Evolutionary conservation across 2,888 invertebrate genomes (phyloP).

Genomic region (Sussaba pulchella): DNA sequence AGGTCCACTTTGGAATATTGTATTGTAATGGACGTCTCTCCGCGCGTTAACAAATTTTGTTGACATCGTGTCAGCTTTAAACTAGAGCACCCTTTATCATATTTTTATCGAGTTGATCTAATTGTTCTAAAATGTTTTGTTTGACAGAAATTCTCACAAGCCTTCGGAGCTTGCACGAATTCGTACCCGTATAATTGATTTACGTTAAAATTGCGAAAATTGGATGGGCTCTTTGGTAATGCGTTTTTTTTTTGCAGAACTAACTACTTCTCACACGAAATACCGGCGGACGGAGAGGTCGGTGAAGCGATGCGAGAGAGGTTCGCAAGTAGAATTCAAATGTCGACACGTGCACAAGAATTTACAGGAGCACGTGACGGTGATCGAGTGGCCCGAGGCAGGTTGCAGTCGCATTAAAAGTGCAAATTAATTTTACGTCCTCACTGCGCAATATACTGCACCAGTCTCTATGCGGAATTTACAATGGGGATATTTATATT

Average conservation of each 20-base stretch:
- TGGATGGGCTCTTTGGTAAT: not conserved
- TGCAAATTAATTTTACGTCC: conserved; percentile 46
- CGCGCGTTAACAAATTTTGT: not conserved
- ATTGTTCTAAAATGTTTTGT: not conserved
- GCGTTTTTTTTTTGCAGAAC: conserved; percentile 29
- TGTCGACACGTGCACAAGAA: conserved; percentile 61
- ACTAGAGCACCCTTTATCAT: not conserved
- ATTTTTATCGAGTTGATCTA: not conserved
- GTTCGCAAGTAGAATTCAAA: conserved; percentile 53
- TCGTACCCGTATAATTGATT: conserved; percentile 38
- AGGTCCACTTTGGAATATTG: not conserved
- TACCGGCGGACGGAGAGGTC: not conserved
- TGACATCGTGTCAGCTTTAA: not conserved
- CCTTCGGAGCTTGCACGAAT: not conserved
- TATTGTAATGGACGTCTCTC: not conserved
- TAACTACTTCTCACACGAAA: conserved; percentile 28
- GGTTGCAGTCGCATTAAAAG: conserved; percentile 38
- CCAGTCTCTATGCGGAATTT: conserved; percentile 14
- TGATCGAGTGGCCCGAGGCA: conserved; percentile 56
- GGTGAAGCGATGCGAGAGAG: not conserved
- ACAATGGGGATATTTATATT: conserved; percentile 33
- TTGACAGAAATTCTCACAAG: not conserved
- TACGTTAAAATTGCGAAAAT: conserved; percentile 41
- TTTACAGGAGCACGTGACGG: conserved; percentile 50
- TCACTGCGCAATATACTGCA: conserved; percentile 21